Percentiles rank a stretch among this genome's conserved stretches.
These are phyloP conservation scores for Suillia variegata DNA, from an alignment of 2,888 invertebrate species.

Conservation along the genomic window DNA sequence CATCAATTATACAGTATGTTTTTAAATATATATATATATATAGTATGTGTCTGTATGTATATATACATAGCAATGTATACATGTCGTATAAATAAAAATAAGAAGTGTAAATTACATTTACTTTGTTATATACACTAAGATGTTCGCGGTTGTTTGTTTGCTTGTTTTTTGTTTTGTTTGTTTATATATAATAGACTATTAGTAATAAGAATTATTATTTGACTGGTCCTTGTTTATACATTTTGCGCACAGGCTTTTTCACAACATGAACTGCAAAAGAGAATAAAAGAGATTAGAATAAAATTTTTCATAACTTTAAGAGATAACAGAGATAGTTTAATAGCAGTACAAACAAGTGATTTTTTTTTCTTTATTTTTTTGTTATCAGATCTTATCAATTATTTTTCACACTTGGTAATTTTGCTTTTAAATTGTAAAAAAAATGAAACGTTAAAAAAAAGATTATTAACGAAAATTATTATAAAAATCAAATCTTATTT, in stretches of 20 bases:
- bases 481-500: neutral
- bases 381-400: too few species aligned
- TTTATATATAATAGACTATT: constrained; percentile 23
- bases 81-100: constrained; percentile 3
- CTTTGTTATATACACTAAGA: constrained; percentile 8
- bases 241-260: constrained; percentile 7
- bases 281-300: too few species aligned
- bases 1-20: neutral
- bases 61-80: constrained; percentile 14
- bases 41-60: constrained; percentile 4
- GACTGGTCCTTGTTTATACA: constrained; percentile 32
- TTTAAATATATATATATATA: neutral
- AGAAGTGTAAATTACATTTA: constrained; percentile 26
- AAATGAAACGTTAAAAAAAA: neutral
- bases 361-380: too few species aligned
- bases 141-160: constrained; percentile 4
- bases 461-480: neutral
- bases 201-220: constrained; percentile 25
- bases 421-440: neutral
- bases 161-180: constrained; percentile 16
- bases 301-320: too few species aligned
- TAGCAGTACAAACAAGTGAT: too few species aligned
- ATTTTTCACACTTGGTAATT: too few species aligned
- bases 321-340: too few species aligned
- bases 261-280: constrained; percentile 17